phyloP scores from a whole-genome alignment of 1,140 invertebrate species.

The Dendrolimus punctatus region DNA sequence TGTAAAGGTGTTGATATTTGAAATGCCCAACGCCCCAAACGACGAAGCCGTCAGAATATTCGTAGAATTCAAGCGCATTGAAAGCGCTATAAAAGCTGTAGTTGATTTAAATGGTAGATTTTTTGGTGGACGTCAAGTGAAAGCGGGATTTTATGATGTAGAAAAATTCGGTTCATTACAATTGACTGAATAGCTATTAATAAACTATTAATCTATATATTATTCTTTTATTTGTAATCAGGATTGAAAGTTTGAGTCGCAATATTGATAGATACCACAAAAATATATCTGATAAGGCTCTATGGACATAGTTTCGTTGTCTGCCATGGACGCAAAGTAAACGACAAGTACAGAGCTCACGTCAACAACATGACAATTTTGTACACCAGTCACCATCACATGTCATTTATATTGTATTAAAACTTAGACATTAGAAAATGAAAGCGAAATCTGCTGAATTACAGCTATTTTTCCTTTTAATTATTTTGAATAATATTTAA shows the following conservation, averaged over 20 bases:
- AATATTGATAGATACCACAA: too few species aligned
- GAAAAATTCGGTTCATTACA: constrained; percentile 93
- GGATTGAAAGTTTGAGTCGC: not conserved
- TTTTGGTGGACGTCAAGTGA: constrained; percentile 94
- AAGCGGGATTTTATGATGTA: constrained; percentile 94
- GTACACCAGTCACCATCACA: too few species aligned
- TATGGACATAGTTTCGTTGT: too few species aligned
- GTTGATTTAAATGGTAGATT: constrained; percentile 97
- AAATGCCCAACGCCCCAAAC: constrained; percentile 82
- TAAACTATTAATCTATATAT: constrained; percentile 1
- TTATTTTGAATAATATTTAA: too few species aligned
- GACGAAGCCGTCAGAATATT: constrained; percentile 98
- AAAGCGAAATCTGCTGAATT: too few species aligned
- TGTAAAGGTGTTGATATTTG: constrained; percentile 91
- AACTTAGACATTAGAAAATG: too few species aligned
- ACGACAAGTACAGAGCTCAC: too few species aligned
- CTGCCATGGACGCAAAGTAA: too few species aligned
- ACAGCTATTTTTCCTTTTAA: too few species aligned
- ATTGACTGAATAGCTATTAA: constrained; percentile 44
- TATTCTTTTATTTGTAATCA: not conserved
- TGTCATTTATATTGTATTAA: too few species aligned
- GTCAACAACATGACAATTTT: too few species aligned
- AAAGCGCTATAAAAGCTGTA: constrained; percentile 98
- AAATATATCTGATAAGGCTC: too few species aligned
- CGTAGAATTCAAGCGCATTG: constrained; percentile 97